Evolutionary conservation across 1,140 invertebrate genomes (phyloP).

Genomic region (Lasioglossum baleicum): DNA sequence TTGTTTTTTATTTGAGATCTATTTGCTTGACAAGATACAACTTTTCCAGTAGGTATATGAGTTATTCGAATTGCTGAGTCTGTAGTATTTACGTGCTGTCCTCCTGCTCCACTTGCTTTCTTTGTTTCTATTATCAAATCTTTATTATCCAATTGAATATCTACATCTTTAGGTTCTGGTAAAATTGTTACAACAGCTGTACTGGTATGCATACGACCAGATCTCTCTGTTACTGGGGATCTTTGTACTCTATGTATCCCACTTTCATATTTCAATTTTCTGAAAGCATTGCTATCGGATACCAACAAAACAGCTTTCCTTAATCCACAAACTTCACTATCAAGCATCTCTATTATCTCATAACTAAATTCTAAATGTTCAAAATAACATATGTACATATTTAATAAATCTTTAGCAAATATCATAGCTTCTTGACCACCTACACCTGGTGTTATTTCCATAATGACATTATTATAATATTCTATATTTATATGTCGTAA

Average conservation of each 20-base stretch:
- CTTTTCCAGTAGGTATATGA: constrained; percentile 90
- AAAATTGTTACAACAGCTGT: constrained; percentile 93
- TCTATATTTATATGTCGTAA: constrained; percentile 77
- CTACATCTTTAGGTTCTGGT: constrained; percentile 89
- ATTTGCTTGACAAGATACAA: constrained; percentile 89
- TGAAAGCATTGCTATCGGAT: constrained; percentile 83
- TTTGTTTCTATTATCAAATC: constrained; percentile 95
- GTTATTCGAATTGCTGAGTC: constrained; percentile 95
- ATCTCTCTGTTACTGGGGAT: constrained; percentile 94
- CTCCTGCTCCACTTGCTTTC: constrained; percentile 93
- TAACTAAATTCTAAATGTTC: constrained; percentile 87
- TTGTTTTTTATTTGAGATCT: constrained; percentile 92
- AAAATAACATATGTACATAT: constrained; percentile 91
- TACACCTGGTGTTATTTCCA: constrained; percentile 95
- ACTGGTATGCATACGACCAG: constrained; percentile 96
- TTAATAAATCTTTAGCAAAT: constrained; percentile 91
- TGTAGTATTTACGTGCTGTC: constrained; percentile 97
- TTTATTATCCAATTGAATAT: constrained; percentile 83
- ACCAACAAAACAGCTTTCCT: constrained; percentile 85
- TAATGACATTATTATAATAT: constrained; percentile 80
- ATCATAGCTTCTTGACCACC: constrained; percentile 98
- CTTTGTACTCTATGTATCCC: constrained; percentile 98
- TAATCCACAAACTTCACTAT: constrained; percentile 84
- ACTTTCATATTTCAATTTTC: constrained; percentile 89
- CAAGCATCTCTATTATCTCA: constrained; percentile 83